Evolutionary conservation across 2,888 invertebrate genomes (phyloP), one percentile per base, ranked within the genome.

Genomic region (Darwinula stevensoni): DNA sequence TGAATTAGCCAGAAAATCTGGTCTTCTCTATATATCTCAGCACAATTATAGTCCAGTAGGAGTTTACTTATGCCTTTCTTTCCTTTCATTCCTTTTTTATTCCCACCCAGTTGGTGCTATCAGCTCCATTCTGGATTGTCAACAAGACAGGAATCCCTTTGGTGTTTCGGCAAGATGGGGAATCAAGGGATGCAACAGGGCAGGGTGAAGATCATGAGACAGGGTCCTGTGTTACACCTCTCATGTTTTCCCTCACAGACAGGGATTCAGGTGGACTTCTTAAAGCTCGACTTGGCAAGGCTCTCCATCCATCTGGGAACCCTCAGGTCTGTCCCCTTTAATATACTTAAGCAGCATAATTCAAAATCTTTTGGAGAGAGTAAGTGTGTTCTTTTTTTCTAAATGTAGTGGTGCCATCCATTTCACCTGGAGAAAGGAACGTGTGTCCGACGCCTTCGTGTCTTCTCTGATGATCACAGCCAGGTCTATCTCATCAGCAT

Each of bases 81-180:
- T n/a, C n/a, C n/a, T n/a, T n/a, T n/a, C n/a, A n/a, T n/a, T n/a
- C n/a, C n/a, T n/a, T n/a, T n/a, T n/a, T n/a, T n/a, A 6, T 28
- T 13, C n/a, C 28, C 9, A 35, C 45, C 34, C 47, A 67, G 63
- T 59, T 80, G 41, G 65, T 64, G 14, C 59, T 88, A 16, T 70
- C 68, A 31, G 73, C 76, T 3, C 73, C 78, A 3, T 86, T 72
- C 55, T 94, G 91, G 91, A 64, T 97, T 40, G 67, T 94, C 36
- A 94, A 97, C 57, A 75, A 76, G 51, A 75, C 86, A 4, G 91
- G 91, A 0, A 56, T 97, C 37, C 91, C 94, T n/a, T 56, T 97
- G 36, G 71, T 97, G 33, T 84, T 88, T 51, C 67, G 72, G 41
- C 88, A 91, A 52, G 84, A 80, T 49, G 42, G 45, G 11, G 75